These are phyloP conservation scores for Hydropsyche tenuis DNA, from an alignment of 1,140 invertebrate genomes.

Conservation along the genomic window DNA sequence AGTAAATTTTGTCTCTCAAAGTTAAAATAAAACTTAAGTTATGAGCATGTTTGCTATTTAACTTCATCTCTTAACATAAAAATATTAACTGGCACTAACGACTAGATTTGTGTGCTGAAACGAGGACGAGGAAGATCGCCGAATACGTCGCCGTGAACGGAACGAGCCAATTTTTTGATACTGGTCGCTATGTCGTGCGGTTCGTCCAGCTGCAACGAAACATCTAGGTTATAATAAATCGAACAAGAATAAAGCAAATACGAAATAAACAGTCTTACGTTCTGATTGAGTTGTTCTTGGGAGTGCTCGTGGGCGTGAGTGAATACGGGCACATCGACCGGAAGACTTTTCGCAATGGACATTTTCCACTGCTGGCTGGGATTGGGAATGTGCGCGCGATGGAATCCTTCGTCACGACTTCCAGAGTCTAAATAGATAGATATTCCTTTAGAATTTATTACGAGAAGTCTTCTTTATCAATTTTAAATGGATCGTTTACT, in stretches of 20 bases:
- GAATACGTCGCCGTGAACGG: constrained; percentile 86
- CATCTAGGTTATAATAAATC: neutral
- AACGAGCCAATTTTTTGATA: constrained; percentile 84
- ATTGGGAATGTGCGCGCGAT: constrained; percentile 49
- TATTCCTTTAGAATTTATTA: too few relatives aligned
- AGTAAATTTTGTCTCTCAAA: constrained; percentile 13
- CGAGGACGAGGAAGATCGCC: constrained; percentile 82
- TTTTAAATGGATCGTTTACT: constrained; percentile 41
- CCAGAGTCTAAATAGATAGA: constrained; percentile 52
- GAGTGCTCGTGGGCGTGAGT: constrained; percentile 52
- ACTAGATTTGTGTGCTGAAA: constrained; percentile 80
- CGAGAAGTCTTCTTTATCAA: too few relatives aligned
- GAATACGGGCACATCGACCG: constrained; percentile 59
- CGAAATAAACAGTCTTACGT: constrained; percentile 55
- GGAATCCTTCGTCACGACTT: constrained; percentile 60
- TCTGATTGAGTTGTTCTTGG: constrained; percentile 55
- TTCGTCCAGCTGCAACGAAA: constrained; percentile 45
- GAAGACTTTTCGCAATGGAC: constrained; percentile 57
- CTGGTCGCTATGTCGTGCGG: constrained; percentile 79
- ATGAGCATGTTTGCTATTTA: too few relatives aligned
- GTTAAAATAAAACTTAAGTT: neutral
- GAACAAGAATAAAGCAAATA: neutral
- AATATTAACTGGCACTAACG: constrained; percentile 39
- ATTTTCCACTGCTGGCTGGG: constrained; percentile 43
- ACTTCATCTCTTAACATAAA: neutral